phyloP scores from a whole-genome alignment of 2,113 vertebrate genomes.

The Andinoacara biseriatus region DNA sequence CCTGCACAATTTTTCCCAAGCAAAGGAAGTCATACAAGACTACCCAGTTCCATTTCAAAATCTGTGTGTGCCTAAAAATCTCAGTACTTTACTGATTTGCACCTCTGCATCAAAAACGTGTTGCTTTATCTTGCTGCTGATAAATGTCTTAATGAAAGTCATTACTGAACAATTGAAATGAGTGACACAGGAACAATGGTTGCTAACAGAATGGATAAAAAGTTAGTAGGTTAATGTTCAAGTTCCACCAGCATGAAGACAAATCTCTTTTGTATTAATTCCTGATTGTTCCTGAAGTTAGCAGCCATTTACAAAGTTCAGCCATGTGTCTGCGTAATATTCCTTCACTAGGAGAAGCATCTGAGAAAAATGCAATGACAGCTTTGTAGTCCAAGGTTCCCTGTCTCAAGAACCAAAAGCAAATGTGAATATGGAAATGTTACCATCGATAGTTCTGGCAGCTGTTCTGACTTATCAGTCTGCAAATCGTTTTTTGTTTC shows the following conservation, averaged over 20 bases:
- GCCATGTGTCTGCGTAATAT: neutral
- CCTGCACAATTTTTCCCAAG: neutral
- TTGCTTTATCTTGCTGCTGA: neutral
- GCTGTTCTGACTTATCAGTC: constrained; percentile 30
- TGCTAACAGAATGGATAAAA: neutral
- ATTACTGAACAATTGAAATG: neutral
- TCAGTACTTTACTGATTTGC: neutral
- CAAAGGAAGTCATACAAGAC: neutral
- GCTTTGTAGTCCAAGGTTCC: neutral
- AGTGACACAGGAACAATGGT: neutral
- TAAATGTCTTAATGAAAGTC: neutral
- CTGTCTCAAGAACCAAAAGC: neutral
- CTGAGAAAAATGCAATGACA: neutral
- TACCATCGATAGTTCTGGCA: constrained; percentile 62
- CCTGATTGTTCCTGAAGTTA: neutral
- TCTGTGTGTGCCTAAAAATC: neutral
- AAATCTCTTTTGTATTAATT: constrained; percentile 4
- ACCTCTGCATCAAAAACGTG: neutral
- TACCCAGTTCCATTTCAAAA: neutral
- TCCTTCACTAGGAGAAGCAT: neutral
- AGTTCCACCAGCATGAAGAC: neutral
- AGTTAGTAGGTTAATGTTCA: neutral
- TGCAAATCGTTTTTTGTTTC: constrained; percentile 21
- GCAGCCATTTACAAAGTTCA: neutral
- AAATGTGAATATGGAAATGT: constrained; percentile 33